phyloP scores from a whole-genome alignment of 2,888 invertebrate genomes.

The Aporophyla lueneburgensis region DNA sequence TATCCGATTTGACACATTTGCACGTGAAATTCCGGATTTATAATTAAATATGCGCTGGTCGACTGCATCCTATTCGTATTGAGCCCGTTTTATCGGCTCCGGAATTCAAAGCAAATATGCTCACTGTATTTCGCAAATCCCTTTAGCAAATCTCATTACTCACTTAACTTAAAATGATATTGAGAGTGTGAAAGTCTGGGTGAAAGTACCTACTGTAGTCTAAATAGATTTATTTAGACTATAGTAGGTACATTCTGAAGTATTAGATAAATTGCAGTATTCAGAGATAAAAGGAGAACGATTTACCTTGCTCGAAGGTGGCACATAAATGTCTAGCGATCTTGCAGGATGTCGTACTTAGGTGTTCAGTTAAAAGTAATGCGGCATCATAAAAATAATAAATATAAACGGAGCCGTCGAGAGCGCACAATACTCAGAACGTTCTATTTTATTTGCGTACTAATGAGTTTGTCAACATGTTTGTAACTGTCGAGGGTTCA shows the following conservation, averaged over 20 bases:
- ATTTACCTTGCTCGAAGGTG: not conserved
- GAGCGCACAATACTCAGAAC: not conserved
- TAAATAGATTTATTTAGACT: conserved; percentile 1
- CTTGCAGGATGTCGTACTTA: conserved; percentile 5
- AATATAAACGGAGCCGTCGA: conserved; percentile 12
- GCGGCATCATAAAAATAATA: conserved; percentile 16
- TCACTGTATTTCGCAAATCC: conserved; percentile 6
- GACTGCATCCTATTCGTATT: conserved; percentile 1
- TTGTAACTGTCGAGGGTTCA: not conserved
- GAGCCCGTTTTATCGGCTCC: conserved; percentile 3
- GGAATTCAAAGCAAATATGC: conserved; percentile 16
- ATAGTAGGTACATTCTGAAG: not conserved
- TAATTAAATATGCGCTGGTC: conserved; percentile 16
- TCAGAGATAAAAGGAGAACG: conserved; percentile 1
- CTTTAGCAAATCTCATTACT: conserved; percentile 3
- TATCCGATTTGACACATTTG: not conserved
- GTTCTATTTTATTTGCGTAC: conserved; percentile 21
- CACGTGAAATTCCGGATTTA: conserved; percentile 7
- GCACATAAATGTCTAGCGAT: not conserved
- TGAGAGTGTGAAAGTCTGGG: not conserved
- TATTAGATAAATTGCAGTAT: conserved; percentile 25
- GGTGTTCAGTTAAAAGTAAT: conserved; percentile 5
- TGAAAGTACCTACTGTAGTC: too few species aligned
- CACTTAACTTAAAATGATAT: conserved; percentile 18
- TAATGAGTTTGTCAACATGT: conserved; percentile 13